Evolutionary conservation across 2,888 invertebrate genomes (phyloP), one percentile per base, ranked within the genome.

Genomic region (Sthenelais limicola): DNA sequence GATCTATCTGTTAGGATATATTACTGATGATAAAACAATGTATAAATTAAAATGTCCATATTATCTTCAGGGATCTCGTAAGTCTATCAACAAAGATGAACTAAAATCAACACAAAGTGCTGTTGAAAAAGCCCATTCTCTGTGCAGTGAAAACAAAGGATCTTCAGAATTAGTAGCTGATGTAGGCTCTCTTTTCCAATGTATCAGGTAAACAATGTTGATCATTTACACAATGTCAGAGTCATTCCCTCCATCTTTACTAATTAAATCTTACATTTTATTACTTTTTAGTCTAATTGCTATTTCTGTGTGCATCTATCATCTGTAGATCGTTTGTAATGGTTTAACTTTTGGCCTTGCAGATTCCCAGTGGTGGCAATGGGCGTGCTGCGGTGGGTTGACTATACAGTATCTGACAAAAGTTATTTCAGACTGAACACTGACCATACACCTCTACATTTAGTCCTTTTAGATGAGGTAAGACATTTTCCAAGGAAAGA

Each of bases 371-470:
- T 97, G 0, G 97, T 97, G 21, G 95, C 96, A 21, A 94, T 97
- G 84, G 97, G 98, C 32, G 93, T 98, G 0, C 92, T 97, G 67
- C 84, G 95, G 76, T 98, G 98, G 98, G 96, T 98, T 1, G 96
- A 97, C 88, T 94, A 94, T 84, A 96, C 95, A 1, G 97, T 98
- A 0, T 95, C 95, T 1, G 98, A 98, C 85, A 92, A 95, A 0
- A 96, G 95, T 70, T 98, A 97, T 88, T 98, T 98, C 88, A 97
- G 97, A 89, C 89, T 97, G 69, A 95, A 95, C 81, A 97, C 97
- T 0, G 98, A 98, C 88, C 96, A 96, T 87, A 97, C 97, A 69
- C 98, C 98, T 0, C 92, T 97, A 35, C 98, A 98, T 89, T 90
- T 98, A 78, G 97, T 97, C 0, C 90, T 98, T 5, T 89, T 98